A percentile compares a stretch with the other conserved stretches of the same genome.
phyloP scores from a whole-genome alignment of 2,797 vertebrate species.

The Crax fasciolata region DNA sequence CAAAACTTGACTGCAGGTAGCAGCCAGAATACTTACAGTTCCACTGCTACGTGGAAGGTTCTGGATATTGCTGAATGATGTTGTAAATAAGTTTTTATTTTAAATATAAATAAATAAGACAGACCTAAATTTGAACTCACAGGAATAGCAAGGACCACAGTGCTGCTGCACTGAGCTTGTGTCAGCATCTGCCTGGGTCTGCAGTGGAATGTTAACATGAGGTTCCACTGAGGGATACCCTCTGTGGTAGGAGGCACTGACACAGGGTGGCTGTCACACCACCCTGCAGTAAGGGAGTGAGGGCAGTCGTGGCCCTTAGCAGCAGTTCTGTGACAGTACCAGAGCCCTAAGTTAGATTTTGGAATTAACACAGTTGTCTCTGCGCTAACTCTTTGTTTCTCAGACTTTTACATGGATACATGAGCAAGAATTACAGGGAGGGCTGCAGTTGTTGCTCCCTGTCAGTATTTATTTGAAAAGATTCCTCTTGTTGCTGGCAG shows the following conservation, averaged over 20 bases:
- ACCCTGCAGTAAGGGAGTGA: neutral
- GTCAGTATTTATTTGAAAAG: neutral
- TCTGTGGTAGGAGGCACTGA: neutral
- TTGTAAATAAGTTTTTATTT: conserved; percentile 3
- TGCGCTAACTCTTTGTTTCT: neutral
- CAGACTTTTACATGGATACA: neutral
- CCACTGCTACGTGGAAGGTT: conserved; percentile 19
- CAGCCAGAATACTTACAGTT: neutral
- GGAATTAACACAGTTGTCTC: neutral
- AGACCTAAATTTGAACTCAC: neutral
- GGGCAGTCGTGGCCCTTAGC: neutral
- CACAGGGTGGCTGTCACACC: neutral
- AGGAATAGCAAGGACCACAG: neutral
- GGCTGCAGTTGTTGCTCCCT: neutral
- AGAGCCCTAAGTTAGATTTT: neutral
- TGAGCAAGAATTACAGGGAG: neutral
- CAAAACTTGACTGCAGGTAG: conserved; percentile 51
- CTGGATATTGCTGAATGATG: neutral
- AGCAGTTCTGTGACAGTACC: neutral
- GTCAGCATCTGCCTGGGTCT: neutral
- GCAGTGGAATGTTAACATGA: neutral
- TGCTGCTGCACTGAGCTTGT: neutral
- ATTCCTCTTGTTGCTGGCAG: neutral
- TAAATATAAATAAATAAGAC: neutral
- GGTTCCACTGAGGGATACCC: neutral